Evolutionary conservation across 2,113 vertebrate species (phyloP).

Genomic region (Trichechus manatus): DNA sequence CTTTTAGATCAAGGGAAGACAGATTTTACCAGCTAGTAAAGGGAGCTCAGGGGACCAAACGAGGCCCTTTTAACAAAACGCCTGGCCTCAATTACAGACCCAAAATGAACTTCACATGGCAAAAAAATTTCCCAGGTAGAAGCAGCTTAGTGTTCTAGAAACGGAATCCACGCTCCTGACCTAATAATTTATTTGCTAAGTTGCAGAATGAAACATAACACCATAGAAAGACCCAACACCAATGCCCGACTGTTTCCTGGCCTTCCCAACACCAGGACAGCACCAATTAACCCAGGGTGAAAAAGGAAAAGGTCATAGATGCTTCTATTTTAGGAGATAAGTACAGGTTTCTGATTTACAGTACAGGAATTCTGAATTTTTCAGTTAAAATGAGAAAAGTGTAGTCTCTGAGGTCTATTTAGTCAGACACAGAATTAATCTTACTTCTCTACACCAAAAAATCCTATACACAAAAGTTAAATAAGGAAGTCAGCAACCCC

Average conservation of each 20-base stretch:
- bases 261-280: neutral
- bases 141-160: neutral
- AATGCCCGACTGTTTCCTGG: neutral
- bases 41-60: neutral
- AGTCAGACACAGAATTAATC: neutral
- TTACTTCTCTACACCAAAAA: neutral
- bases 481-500: neutral
- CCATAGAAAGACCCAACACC: neutral
- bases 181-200: neutral
- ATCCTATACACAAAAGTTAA: neutral
- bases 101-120: neutral
- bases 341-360: neutral
- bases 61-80: constrained; percentile 33
- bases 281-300: neutral
- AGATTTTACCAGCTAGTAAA: neutral
- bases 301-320: neutral
- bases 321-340: neutral
- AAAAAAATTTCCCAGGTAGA: neutral
- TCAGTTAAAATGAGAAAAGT: neutral
- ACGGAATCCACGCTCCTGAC: neutral
- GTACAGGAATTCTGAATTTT: neutral
- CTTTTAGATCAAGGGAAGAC: neutral
- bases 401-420: neutral
- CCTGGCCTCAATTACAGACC: neutral
- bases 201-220: neutral